Evolutionary conservation across 2,888 invertebrate genomes (phyloP).

Genomic region (Creontiades dilutus): DNA sequence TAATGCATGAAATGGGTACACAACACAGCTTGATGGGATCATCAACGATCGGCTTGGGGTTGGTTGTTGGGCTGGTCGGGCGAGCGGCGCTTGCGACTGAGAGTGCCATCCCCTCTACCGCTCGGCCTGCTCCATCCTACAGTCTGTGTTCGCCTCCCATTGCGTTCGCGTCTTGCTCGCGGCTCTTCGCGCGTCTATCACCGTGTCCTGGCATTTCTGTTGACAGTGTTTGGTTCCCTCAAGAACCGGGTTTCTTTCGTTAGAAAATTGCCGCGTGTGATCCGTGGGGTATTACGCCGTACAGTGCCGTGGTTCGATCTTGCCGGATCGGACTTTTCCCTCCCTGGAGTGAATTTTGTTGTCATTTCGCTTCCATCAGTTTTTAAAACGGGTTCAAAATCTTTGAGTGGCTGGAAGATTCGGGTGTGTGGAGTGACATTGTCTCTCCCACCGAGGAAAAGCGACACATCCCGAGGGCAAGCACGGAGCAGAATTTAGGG

Average conservation of each 20-base stretch:
- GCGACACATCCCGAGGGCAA: slow-evolving; percentile 60
- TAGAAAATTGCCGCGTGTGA: not conserved
- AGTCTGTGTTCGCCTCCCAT: slow-evolving; percentile 50
- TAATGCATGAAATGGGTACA: no score
- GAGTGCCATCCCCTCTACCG: slow-evolving; percentile 34
- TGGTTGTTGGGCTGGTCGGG: slow-evolving; percentile 28
- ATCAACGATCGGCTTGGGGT: slow-evolving; percentile 8
- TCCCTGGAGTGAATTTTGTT: not conserved
- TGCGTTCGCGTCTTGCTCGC: slow-evolving; percentile 35
- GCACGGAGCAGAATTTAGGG: slow-evolving; percentile 71
- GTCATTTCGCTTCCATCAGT: not conserved
- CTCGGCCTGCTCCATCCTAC: slow-evolving; percentile 1
- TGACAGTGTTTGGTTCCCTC: not conserved
- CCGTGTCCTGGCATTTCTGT: not conserved
- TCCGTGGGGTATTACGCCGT: not conserved
- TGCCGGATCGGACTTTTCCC: not conserved
- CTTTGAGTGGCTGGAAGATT: slow-evolving; percentile 46
- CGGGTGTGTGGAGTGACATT: slow-evolving; percentile 49
- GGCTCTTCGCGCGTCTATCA: not conserved
- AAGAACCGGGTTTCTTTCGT: not conserved
- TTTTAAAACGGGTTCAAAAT: slow-evolving; percentile 36
- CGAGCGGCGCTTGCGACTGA: slow-evolving; percentile 24
- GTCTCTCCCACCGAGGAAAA: slow-evolving; percentile 57
- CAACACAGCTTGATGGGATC: not conserved
- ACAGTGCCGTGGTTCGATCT: not conserved